These are phyloP conservation scores for Peromyscus nudipes DNA, from an alignment of 2,797 vertebrate genomes.

Conservation along the genomic window DNA sequence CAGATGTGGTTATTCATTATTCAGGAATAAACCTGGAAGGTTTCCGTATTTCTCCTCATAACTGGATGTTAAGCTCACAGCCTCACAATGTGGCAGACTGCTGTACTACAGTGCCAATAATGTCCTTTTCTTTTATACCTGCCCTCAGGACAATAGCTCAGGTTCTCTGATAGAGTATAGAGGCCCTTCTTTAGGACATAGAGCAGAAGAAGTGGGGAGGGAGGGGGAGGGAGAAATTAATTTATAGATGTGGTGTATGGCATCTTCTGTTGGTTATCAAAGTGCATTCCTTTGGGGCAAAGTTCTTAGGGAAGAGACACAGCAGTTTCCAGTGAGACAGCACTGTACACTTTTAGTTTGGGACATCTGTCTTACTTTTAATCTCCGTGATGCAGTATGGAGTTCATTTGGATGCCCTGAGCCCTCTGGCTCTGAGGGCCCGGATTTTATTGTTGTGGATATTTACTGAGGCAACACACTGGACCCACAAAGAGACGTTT, in stretches of 20 bases:
- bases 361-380: constrained; percentile 48
- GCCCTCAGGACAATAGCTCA: constrained; percentile 1
- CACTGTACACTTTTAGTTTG: constrained; percentile 20
- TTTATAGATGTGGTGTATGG: background rate
- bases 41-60: no score
- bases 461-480: constrained; percentile 23
- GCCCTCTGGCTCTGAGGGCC: constrained; percentile 28
- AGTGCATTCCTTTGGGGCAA: constrained; percentile 45
- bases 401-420: constrained; percentile 45
- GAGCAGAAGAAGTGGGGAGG: background rate
- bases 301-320: constrained; percentile 27
- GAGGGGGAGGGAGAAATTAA: background rate
- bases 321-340: constrained; percentile 32
- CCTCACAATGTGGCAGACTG: background rate
- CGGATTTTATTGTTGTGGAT: constrained; percentile 55
- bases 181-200: background rate
- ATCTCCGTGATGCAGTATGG: constrained; percentile 58
- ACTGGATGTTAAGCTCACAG: background rate
- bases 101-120: background rate
- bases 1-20: constrained; percentile 40
- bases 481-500: constrained; percentile 56
- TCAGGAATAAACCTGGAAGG: constrained; percentile 52
- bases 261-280: background rate
- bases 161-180: background rate
- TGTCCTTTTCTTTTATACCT: constrained; percentile 25